Evolutionary conservation across 2,113 vertebrate species (phyloP).

Genomic region (Menidia beryllina): DNA sequence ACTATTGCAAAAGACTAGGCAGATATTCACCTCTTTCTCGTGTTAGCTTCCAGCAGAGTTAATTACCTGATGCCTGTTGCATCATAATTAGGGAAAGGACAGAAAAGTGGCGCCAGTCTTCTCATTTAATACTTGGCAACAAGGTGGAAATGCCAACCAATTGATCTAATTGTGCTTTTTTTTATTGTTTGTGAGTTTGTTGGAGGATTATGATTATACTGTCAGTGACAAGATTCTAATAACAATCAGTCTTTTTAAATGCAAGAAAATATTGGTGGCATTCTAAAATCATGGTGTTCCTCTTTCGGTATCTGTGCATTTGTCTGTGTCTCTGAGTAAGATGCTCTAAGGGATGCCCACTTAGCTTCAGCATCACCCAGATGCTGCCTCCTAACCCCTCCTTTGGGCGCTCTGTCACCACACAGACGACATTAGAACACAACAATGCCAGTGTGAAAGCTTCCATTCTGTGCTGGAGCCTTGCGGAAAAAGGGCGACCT

Average conservation of each 20-base stretch:
- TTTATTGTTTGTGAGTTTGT: too few relatives aligned
- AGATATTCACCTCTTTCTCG: conserved; percentile 1
- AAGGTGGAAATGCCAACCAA: background rate
- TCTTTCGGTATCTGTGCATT: conserved; percentile 27
- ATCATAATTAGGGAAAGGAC: conserved; percentile 5
- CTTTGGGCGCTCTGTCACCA: conserved; percentile 56
- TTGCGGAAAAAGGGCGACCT: conserved; percentile 53
- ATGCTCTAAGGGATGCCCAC: conserved; percentile 30
- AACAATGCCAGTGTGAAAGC: conserved; percentile 61
- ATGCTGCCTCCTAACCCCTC: conserved; percentile 45
- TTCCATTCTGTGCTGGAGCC: conserved; percentile 50
- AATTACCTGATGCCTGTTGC: conserved; percentile 19
- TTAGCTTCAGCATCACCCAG: conserved; percentile 46
- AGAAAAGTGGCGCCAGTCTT: conserved; percentile 2
- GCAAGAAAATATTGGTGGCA: background rate
- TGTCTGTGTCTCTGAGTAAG: conserved; percentile 28
- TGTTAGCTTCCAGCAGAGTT: conserved; percentile 17
- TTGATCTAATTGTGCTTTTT: background rate
- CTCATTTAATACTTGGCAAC: background rate
- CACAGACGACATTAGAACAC: conserved; percentile 57
- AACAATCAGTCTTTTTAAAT: background rate
- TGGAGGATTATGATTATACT: too few relatives aligned
- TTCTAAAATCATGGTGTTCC: conserved; percentile 6
- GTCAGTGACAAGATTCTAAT: background rate
- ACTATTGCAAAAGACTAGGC: background rate